phyloP scores from a whole-genome alignment of 2,113 vertebrate genomes.

The Grus americana region DNA sequence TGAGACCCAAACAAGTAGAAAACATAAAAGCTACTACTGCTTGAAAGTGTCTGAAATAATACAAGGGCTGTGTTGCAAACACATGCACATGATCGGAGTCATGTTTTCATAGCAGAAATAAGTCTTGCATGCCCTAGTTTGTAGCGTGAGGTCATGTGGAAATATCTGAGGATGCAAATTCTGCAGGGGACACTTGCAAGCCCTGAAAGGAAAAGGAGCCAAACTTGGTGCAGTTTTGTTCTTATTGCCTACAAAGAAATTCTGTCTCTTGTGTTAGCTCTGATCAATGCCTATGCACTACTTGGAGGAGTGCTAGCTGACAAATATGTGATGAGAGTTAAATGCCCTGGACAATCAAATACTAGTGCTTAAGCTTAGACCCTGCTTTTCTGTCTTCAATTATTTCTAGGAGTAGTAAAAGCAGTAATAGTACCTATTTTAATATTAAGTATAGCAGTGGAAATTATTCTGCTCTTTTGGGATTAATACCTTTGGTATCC shows the following conservation, averaged over 20 bases:
- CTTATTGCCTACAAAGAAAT: background rate
- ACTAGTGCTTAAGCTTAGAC: background rate
- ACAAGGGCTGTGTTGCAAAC: background rate
- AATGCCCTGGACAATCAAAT: background rate
- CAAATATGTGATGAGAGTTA: background rate
- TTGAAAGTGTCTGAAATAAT: background rate
- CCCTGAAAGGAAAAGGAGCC: background rate
- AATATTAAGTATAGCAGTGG: background rate
- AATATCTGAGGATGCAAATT: background rate
- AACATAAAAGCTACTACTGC: background rate
- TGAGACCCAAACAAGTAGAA: background rate
- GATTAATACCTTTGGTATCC: background rate
- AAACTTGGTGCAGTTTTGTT: background rate
- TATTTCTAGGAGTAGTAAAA: background rate
- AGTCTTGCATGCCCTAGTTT: background rate
- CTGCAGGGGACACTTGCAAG: background rate
- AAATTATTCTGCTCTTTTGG: background rate
- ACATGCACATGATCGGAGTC: background rate
- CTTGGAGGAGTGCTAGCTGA: background rate
- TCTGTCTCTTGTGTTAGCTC: background rate
- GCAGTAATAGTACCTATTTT: background rate
- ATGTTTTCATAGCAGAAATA: background rate
- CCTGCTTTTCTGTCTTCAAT: background rate
- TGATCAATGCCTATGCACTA: background rate
- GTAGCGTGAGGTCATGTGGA: background rate